Evolutionary conservation across 2,797 vertebrate species (phyloP).

Genomic region (Mormyrops attenuatus): DNA sequence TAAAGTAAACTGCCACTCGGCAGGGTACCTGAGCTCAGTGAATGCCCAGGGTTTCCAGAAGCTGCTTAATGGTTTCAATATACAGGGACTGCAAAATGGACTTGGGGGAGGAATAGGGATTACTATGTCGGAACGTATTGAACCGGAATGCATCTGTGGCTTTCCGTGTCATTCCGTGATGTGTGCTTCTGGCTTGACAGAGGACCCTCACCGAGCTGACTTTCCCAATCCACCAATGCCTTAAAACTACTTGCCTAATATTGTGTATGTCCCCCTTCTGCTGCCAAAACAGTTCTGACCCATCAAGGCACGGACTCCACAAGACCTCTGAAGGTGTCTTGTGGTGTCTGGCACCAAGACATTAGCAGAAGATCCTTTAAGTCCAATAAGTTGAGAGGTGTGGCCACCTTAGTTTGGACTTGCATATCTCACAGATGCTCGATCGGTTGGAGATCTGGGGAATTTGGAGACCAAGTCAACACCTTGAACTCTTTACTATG

Average conservation of each 20-base stretch:
- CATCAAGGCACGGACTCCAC: neutral
- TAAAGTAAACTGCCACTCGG: neutral
- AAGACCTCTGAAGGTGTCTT: neutral
- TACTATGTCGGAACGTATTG: conserved; percentile 11
- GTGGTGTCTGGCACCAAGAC: neutral
- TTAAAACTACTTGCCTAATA: neutral
- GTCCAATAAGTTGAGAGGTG: neutral
- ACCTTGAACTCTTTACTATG: neutral
- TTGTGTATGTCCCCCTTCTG: neutral
- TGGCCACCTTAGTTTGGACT: neutral
- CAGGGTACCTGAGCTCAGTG: neutral
- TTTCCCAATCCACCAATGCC: neutral
- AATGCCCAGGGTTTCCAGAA: neutral
- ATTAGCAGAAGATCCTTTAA: neutral
- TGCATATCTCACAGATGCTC: neutral
- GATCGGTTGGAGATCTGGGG: neutral
- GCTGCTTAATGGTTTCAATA: conserved; percentile 1
- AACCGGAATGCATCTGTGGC: conserved; percentile 26
- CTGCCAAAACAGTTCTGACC: neutral
- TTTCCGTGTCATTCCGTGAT: conserved; percentile 8
- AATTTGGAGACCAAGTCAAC: neutral
- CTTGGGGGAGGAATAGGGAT: neutral
- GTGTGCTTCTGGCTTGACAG: conserved; percentile 1
- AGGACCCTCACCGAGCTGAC: neutral
- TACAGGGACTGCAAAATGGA: neutral